Evolutionary conservation across 2,797 vertebrate species (phyloP), one percentile per base, ranked within the genome.

Genomic region (Acipenser ruthenus): DNA sequence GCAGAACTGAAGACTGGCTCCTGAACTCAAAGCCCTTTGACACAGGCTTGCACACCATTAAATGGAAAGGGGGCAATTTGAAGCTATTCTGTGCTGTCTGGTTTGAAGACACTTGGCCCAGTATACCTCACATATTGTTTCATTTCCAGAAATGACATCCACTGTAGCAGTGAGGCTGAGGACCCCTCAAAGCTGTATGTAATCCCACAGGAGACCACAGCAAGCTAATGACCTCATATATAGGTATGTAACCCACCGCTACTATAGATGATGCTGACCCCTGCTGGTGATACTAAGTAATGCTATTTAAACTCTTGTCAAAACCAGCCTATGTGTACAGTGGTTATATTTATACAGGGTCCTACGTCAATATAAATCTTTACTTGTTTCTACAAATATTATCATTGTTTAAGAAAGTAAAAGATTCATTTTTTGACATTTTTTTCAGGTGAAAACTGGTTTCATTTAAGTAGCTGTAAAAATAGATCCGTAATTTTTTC

Each of bases 131-230:
- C 23, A n/a, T 37, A 58, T 23, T 15, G 70, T 50, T 73, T 68
- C 69, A 64, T 50, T 59, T 49, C 7, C 61, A 92, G 89, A 87
- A 88, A 79, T 69, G 88, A 90, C 69, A 74, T 89, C 74, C 92
- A 91, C 13, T 93, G 89, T n/a, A 83, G 93, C 77, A 88, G 88
- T n/a, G 87, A 91, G 79, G 91, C 87, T 77, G 91, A 91, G 69
- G 89, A 88, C 53, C 82, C 84, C 66, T 75, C 85, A 78, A 91
- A 87, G 78, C 83, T 85, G 70, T 88, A 86, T 76, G 79, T 81
- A 64, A 82, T 86, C 75, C 90, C 91, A 67, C 86, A 90, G 51
- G 87, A 91, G 72, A 86, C 88, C 1, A 83, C 87, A 69, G 85
- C 89, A 82, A 95, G 92, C 88, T 95, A 94, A 91, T 90, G 73